Base-by-base conservation (phyloP, 2,113 vertebrate species). In the Ranitomeya imitator region DNA sequence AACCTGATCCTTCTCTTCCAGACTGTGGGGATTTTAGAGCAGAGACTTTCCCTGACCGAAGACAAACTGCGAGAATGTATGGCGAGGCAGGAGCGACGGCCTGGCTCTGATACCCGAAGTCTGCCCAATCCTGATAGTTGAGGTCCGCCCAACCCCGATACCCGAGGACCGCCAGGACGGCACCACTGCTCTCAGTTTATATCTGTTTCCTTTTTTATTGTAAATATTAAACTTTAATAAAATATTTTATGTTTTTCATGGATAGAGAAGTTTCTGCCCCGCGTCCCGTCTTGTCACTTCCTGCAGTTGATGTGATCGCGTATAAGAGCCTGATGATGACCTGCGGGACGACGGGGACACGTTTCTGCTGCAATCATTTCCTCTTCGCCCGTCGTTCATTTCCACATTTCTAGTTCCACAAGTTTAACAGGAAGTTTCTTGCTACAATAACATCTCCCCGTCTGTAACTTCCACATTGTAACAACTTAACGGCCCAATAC, bases 61-160 rank as follows among this genome's bases (percentile, higher is more conserved):
- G 96, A 99, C 95, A 98, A 97, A 90, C 95, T 99, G 92, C 97
- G 97, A 92, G 96, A 99, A 93, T 99, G 97, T 89, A 93, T 99
- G 91, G 96, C 98, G 90, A 96, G 95, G 92, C 97, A 99, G 93
- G 94, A 95, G 92, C 95, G 95, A 45, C 4, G 61, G 21, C 61
- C 81, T 45, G 37, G 19, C 45, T 0, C 3, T 4, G 26, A 31
- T 12, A 76, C 73, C 51, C 21, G 69, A 71, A n/a, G n/a, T n/a
- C n/a, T n/a, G n/a, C n/a, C n/a, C n/a, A n/a, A n/a, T n/a, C n/a
- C n/a, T n/a, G n/a, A n/a, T n/a, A n/a, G n/a, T n/a, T n/a, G n/a
- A n/a, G n/a, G n/a, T n/a, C n/a, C n/a, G n/a, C n/a, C n/a, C n/a
- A n/a, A n/a, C n/a, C n/a, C n/a, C n/a, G 26, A 31, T 12, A 76